Evolutionary conservation across 2,888 invertebrate species (phyloP), one percentile per base, ranked within the genome.

Genomic region (Leucophenga montana): DNA sequence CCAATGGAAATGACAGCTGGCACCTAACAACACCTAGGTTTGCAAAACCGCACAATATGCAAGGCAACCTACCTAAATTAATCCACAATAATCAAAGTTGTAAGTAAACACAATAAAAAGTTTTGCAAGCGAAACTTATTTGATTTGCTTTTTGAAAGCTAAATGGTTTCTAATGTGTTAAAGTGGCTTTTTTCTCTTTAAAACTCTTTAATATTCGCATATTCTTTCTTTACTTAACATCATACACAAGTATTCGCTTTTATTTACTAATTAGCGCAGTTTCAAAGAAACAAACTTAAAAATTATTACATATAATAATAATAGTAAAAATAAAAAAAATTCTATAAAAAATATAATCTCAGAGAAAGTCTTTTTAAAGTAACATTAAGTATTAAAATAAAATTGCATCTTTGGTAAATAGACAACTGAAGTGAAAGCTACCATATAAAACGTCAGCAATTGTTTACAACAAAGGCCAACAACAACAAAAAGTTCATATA

Each of bases 401-500:
- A 31, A 56, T 22, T 48, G 46, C 53, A 72, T 81, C 81, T 82
- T 82, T 82, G 81, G 81, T 82, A 73, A 54, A 71, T 65, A 46
- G 8, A 39, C 39, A 39, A 39, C 39, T 39, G 20, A 76, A 80
- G 67, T 73, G 73, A 78, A 76, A 83, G 72, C 77, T 78, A 83
- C 72, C 72, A 18, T 61, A 56, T 66, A 39, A 64, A 22, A 64
- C n/a, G 27, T n/a, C 20, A 22, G 20, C 50, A 65, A 8, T 39
- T 61, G 61, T 61, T 61, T 61, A 9, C 20, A 64, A 46, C 62
- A 64, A 64, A 39, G 3, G 39, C 39, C 11, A 39, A 39, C 39
- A 1, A 20, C 18, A 48, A 13, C n/a, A 18, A 18, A 61, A 39
- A 3, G 18, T 3, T n/a, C n/a, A 62, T 27, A 4, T 27, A 27